phyloP scores from a whole-genome alignment of 92 coral and sea anemone genomes.

The Porites lobata region DNA sequence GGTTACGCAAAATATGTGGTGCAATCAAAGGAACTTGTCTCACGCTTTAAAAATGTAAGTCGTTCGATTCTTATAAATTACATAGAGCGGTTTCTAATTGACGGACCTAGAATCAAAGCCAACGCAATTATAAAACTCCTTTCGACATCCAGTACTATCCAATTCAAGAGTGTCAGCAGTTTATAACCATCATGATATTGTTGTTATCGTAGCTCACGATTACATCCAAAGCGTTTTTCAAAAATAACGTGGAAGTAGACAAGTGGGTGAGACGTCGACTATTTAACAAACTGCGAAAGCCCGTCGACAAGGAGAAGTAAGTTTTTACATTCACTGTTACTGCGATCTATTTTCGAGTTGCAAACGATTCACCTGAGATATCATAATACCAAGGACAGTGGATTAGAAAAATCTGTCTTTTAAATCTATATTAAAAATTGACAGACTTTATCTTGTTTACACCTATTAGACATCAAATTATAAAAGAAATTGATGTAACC shows the following conservation, averaged over 20 bases:
- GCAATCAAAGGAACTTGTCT: conserved; percentile 77
- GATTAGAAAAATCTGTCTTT: no score
- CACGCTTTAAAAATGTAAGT: conserved; percentile 83
- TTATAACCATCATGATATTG: background rate
- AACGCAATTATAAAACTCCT: no score
- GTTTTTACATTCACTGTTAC: background rate
- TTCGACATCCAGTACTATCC: no score
- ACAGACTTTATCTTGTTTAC: no score
- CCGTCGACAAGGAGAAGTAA: conserved; percentile 96
- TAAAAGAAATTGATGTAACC: no score
- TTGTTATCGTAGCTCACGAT: conserved; percentile 68
- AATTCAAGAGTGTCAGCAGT: background rate
- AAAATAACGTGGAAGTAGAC: conserved; percentile 95
- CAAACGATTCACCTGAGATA: background rate
- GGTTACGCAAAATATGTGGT: conserved; percentile 95
- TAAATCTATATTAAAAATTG: no score
- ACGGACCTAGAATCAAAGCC: background rate
- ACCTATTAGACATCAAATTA: no score
- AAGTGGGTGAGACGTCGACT: conserved; percentile 93
- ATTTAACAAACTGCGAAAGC: conserved; percentile 85
- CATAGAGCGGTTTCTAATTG: no score
- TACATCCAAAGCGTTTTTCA: conserved; percentile 77
- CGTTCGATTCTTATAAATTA: no score
- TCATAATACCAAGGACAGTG: no score
- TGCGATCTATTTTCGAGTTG: background rate